Conservation (phyloP, 2,797 vertebrate species). For the Rhinoraja longicauda region DNA sequence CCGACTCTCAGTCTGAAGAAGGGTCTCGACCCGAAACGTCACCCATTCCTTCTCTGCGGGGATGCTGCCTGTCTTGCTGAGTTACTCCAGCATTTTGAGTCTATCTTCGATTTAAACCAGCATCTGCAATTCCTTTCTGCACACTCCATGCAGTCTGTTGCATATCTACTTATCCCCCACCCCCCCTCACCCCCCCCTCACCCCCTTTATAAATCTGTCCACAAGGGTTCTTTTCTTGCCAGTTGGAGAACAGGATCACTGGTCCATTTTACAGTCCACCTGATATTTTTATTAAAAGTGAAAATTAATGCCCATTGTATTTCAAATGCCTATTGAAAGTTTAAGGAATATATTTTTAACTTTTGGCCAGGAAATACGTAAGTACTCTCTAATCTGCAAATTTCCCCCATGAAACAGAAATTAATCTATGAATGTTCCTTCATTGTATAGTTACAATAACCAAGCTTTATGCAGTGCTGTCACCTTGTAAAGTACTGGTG, state of each 20-base stretch:
- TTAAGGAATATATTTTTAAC: not conserved
- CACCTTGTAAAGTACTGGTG: not conserved
- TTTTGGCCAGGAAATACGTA: not conserved
- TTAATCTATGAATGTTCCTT: not conserved
- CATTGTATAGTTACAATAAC: not conserved
- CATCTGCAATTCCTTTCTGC: no score
- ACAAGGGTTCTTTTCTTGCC: not conserved
- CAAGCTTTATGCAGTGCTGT: not conserved
- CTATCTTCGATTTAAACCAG: no score
- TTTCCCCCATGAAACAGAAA: not conserved
- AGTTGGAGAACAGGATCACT: not conserved
- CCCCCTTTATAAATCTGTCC: not conserved
- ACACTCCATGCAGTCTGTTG: not conserved
- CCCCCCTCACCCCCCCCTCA: no score
- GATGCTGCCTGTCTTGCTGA: no score
- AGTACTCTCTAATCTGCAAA: not conserved
- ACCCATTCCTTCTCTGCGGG: no score
- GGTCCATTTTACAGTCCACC: not conserved
- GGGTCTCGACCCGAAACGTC: no score
- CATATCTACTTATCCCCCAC: not conserved
- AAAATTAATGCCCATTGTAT: not conserved
- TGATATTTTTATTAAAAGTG: not conserved
- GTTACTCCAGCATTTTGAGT: no score
- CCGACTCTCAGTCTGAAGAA: no score
- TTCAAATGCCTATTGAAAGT: not conserved